Percentiles rank a stretch among this genome's conserved stretches.
These are phyloP conservation scores for Gnathonemus echidnorhynchus DNA, from an alignment of 2,113 vertebrate genomes.

Conservation along the genomic window DNA sequence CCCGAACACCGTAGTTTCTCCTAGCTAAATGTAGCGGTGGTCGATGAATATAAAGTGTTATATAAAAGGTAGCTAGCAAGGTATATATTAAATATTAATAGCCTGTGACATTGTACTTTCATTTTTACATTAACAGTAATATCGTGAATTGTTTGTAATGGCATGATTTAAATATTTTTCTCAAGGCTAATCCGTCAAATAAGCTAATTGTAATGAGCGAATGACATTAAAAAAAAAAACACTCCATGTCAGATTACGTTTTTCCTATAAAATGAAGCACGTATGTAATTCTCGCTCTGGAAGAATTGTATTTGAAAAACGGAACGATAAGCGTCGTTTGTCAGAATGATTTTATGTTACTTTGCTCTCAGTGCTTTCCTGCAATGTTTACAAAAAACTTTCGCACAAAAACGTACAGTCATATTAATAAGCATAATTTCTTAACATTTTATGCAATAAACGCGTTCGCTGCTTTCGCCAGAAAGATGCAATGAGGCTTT, in stretches of 20 bases:
- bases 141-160: neutral
- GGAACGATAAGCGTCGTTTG: neutral
- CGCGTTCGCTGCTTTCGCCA: neutral
- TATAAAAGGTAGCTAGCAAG: neutral
- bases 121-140: neutral
- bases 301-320: neutral
- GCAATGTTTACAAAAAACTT: neutral
- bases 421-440: neutral
- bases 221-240: neutral
- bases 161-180: neutral
- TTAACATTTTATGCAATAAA: neutral
- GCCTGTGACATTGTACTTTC: neutral
- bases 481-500: neutral
- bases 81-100: neutral
- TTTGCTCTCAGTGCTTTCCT: neutral
- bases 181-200: neutral
- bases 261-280: neutral
- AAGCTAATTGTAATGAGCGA: neutral
- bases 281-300: neutral
- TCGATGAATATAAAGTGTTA: neutral
- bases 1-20: neutral
- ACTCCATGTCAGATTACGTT: neutral
- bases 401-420: neutral
- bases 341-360: neutral
- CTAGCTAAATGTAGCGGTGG: neutral